Conservation (phyloP, 2,797 vertebrate genomes). For the Xenopus petersii region DNA sequence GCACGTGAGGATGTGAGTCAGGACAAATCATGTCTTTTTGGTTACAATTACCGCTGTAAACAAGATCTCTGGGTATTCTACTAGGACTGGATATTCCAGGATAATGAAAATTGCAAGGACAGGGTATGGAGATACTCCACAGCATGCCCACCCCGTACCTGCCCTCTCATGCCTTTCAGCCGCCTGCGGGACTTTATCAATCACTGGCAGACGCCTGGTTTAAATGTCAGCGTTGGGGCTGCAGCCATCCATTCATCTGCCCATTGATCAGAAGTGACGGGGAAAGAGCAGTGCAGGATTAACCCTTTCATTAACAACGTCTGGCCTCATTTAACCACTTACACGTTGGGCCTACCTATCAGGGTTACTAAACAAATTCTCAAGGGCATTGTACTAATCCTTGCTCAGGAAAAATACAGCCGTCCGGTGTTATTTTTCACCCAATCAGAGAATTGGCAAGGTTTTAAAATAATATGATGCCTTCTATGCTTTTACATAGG, state of each 20-base stretch:
- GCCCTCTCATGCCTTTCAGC: constrained; percentile 26
- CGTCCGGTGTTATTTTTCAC: too few relatives aligned
- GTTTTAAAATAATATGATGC: too few relatives aligned
- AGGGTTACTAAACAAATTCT: neutral
- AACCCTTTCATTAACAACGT: constrained; percentile 14
- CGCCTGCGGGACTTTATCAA: constrained; percentile 48
- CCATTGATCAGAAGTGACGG: constrained; percentile 39
- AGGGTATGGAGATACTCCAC: constrained; percentile 4
- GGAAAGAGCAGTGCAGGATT: constrained; percentile 34
- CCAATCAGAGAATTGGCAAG: too few relatives aligned
- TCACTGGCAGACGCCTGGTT: constrained; percentile 44
- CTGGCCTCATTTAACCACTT: neutral
- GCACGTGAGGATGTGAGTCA: too few relatives aligned
- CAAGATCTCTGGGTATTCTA: too few relatives aligned
- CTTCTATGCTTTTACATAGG: too few relatives aligned
- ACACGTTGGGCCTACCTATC: too few relatives aligned
- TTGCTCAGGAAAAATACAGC: neutral
- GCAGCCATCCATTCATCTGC: constrained; percentile 47
- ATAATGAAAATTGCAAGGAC: neutral
- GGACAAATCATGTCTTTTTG: too few relatives aligned
- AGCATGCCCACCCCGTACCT: constrained; percentile 7
- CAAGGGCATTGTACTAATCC: neutral
- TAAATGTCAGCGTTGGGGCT: constrained; percentile 45
- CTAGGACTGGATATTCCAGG: too few relatives aligned
- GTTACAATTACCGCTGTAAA: too few relatives aligned